Base-by-base conservation (phyloP, 1,140 invertebrate genomes). In the Calephelis virginiensis region DNA sequence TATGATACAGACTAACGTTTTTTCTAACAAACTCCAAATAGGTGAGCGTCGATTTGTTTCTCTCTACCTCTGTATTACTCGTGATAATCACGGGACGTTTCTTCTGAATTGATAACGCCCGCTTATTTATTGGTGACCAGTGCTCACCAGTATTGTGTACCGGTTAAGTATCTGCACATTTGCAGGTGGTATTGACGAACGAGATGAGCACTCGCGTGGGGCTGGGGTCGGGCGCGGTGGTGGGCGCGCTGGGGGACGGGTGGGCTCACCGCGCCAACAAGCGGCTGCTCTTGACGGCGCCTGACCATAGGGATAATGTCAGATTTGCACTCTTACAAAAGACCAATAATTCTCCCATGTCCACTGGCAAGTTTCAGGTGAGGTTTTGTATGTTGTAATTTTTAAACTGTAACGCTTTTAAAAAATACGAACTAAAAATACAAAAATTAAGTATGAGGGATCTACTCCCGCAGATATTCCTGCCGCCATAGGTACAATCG, bases 131-230 rank as follows among this genome's bases (percentile, higher is more conserved):
- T 28, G 28, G 28, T 28, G 28, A 28, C 1, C 28, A 28, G 0
- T 28, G 28, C 28, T 2, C 28, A 2, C 28, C 28, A 28, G 1
- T 28, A 4, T 28, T 4, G 28, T 28, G 3, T 43, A 5, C 40
- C 40, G 40, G 6, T 8, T 43, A 40, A 40, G 40, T 43, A 7
- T 6, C 6, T 43, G 8, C 10, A 28, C 13, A 45, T 8, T 76
- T 86, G 56, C 66, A 93, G 93, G 79, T 93, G 3, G 80, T 93
- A 2, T 46, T 93, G 13, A 92, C 92, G 62, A 93, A 93, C 74
- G 92, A 93, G 71, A 90, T 93, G 83, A 93, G 91, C 10, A 91
- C 91, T 6, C 80, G 92, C 46, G 69, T 92, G 17, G 85, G 91
- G 10, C 70, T 90, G 28, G 79, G 80, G 0, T 77, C 80, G 1